These are phyloP conservation scores for Diloba caeruleocephala DNA, from an alignment of 2,888 invertebrate species.

Conservation along the genomic window DNA sequence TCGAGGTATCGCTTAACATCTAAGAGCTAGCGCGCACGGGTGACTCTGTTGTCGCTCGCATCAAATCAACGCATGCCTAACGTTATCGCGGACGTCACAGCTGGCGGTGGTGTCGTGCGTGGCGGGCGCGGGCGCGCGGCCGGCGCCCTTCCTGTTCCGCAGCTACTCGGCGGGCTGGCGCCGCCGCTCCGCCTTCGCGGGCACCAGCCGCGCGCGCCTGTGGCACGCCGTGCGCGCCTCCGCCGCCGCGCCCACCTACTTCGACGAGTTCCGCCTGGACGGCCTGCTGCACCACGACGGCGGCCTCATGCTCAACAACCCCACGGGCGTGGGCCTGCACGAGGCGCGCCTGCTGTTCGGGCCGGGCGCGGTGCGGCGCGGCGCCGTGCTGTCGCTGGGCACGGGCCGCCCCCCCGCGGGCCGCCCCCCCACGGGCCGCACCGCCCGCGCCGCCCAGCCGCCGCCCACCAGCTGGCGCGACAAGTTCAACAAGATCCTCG, in stretches of 20 bases:
- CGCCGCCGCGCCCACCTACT: slow-evolving; percentile 97
- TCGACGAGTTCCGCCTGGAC: slow-evolving; percentile 93
- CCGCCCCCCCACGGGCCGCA: slow-evolving; percentile 26
- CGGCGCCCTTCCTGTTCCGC: slow-evolving; percentile 95
- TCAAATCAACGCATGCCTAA: no score
- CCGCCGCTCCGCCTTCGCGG: slow-evolving; percentile 92
- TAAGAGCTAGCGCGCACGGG: no score
- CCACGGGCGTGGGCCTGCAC: slow-evolving; percentile 95
- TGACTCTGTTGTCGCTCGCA: no score
- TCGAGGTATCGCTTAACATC: no score
- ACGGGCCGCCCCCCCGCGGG: slow-evolving; percentile 90
- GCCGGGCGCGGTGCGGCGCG: slow-evolving; percentile 89
- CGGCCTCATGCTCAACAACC: slow-evolving; percentile 96
- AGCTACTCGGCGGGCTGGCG: slow-evolving; percentile 94
- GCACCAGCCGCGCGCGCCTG: slow-evolving; percentile 91
- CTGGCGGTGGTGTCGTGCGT: slow-evolving; percentile 94
- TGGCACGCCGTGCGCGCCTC: slow-evolving; percentile 97
- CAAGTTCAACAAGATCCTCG: slow-evolving; percentile 94
- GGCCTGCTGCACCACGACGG: slow-evolving; percentile 94
- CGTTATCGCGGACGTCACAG: slow-evolving; percentile 69
- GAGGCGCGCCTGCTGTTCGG: slow-evolving; percentile 96
- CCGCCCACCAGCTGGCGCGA: slow-evolving; percentile 91
- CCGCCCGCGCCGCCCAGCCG: slow-evolving; percentile 38
- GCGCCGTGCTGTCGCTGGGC: slow-evolving; percentile 95
- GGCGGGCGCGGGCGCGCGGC: slow-evolving; percentile 91